Evolutionary conservation across 2,888 invertebrate species (phyloP).

Genomic region (Brachylomia viminalis): DNA sequence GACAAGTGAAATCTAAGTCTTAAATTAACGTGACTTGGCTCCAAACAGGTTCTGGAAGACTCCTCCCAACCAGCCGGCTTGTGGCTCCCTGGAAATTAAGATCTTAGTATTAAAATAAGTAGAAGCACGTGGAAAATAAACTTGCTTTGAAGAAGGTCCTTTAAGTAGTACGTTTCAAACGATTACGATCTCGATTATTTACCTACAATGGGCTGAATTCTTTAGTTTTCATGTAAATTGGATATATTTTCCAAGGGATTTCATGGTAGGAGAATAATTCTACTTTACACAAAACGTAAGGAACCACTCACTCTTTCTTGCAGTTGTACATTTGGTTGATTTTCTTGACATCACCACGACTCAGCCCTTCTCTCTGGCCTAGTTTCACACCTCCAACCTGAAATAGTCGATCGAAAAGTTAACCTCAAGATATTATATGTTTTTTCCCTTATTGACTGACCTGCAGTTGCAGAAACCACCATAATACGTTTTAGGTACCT

Average conservation of each 20-base stretch:
- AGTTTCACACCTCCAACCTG: slow-evolving; percentile 87
- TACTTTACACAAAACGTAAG: not conserved
- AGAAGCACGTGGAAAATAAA: not conserved
- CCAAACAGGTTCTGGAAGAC: slow-evolving; percentile 74
- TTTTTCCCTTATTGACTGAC: not conserved
- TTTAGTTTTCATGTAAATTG: not conserved
- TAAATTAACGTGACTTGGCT: slow-evolving; percentile 32
- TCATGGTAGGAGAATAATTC: not conserved
- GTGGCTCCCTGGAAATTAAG: slow-evolving; percentile 81
- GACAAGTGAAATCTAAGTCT: slow-evolving; percentile 22
- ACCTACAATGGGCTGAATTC: not conserved
- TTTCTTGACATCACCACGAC: slow-evolving; percentile 93
- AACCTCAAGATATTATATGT: not conserved
- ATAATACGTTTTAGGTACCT: not conserved
- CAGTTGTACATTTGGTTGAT: slow-evolving; percentile 95
- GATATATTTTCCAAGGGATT: not conserved
- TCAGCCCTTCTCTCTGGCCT: slow-evolving; percentile 94
- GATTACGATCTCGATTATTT: too few relatives aligned
- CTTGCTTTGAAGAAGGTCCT: not conserved
- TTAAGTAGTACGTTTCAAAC: too few relatives aligned
- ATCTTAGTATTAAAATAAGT: not conserved
- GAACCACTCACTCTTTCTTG: slow-evolving; percentile 83
- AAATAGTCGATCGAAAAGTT: not conserved
- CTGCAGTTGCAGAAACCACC: not conserved
- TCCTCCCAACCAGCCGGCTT: slow-evolving; percentile 82